These are phyloP conservation scores for Tragelaphus oryx DNA, from an alignment of 2,797 vertebrate species.

Conservation along the genomic window DNA sequence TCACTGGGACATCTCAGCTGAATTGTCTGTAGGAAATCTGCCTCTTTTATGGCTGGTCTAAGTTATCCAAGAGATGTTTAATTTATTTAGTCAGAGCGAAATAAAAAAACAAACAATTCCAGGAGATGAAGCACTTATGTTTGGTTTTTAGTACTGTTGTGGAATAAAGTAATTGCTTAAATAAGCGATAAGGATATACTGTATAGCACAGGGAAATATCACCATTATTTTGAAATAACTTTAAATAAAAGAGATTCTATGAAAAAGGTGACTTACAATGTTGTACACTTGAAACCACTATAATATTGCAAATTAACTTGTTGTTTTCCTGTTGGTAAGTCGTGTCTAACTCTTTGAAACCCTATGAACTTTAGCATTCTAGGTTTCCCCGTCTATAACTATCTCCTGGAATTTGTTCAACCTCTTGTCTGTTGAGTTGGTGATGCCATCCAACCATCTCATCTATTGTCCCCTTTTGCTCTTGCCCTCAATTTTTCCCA, in stretches of 20 bases:
- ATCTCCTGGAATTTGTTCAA: not conserved
- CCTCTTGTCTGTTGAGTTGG: not conserved
- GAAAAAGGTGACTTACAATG: not conserved
- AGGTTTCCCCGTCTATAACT: not conserved
- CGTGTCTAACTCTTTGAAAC: not conserved
- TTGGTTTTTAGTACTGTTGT: not conserved
- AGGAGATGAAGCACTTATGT: not conserved
- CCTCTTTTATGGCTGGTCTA: not conserved
- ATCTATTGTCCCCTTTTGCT: not conserved
- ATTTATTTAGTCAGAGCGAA: not conserved
- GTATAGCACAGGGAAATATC: not conserved
- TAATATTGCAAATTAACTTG: not conserved
- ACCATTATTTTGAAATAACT: not conserved
- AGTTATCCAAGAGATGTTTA: not conserved
- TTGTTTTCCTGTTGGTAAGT: not conserved
- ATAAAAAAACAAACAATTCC: not conserved
- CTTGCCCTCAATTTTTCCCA: not conserved
- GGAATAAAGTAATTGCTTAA: not conserved
- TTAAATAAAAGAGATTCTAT: not conserved
- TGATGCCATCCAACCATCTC: not conserved
- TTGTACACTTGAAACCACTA: not conserved
- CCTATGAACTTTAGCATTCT: not conserved
- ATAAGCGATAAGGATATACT: not conserved
- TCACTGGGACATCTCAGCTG: fast-evolving
- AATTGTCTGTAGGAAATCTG: not conserved